These are phyloP conservation scores for Chrysolina haemoptera DNA, from an alignment of 2,888 invertebrate genomes.

Conservation along the genomic window DNA sequence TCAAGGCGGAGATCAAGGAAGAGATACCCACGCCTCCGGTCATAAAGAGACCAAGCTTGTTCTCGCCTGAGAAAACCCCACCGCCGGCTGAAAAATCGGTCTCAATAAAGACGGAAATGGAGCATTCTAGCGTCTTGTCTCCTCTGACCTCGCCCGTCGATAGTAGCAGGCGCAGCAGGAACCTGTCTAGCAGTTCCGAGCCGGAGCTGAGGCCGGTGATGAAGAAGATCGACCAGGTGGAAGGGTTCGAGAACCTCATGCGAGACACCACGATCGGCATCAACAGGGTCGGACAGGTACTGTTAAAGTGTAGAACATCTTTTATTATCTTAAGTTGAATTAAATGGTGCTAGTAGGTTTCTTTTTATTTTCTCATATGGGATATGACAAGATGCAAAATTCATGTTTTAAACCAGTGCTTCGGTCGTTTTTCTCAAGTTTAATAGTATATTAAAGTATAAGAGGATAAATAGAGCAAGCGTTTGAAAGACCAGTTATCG, in stretches of 20 bases:
- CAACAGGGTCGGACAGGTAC: slow-evolving; percentile 60
- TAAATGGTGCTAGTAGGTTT: too few relatives aligned
- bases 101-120: slow-evolving; percentile 28
- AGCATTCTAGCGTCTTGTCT: slow-evolving; percentile 50
- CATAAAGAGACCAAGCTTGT: slow-evolving; percentile 76
- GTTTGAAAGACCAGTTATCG: too few relatives aligned
- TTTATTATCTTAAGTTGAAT: too few relatives aligned
- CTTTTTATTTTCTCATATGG: too few relatives aligned
- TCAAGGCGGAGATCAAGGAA: slow-evolving; percentile 49
- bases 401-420: too few relatives aligned
- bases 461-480: too few relatives aligned
- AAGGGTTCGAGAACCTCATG: slow-evolving; percentile 76
- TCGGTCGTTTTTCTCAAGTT: too few relatives aligned
- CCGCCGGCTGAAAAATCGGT: slow-evolving; percentile 63
- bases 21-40: slow-evolving; percentile 53
- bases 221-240: slow-evolving; percentile 76
- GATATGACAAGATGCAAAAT: too few relatives aligned
- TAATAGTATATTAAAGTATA: too few relatives aligned
- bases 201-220: slow-evolving; percentile 77
- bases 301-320: too few relatives aligned
- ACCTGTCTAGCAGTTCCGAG: slow-evolving; percentile 72
- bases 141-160: slow-evolving; percentile 56
- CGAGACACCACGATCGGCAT: slow-evolving; percentile 71
- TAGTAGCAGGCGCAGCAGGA: slow-evolving; percentile 63
- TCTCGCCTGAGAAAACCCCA: slow-evolving; percentile 78